phyloP scores from a whole-genome alignment of 1,140 invertebrate genomes.

The Papilio xuthus region DNA sequence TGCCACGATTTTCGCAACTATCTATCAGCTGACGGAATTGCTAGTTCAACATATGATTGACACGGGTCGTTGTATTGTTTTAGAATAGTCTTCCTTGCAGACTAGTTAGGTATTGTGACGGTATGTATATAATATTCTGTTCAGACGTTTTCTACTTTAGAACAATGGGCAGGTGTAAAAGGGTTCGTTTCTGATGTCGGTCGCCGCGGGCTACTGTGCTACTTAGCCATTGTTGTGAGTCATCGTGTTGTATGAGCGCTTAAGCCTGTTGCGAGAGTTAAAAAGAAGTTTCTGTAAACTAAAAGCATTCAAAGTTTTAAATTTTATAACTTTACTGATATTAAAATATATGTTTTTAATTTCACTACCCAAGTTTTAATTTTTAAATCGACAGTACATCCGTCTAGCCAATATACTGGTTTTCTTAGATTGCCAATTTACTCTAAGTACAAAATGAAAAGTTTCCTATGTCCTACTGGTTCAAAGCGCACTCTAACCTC shows the following conservation, averaged over 20 bases:
- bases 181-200: conserved; percentile 8
- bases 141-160: conserved; percentile 11
- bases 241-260: conserved; percentile 13
- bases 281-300: conserved; percentile 19
- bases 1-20: too few species aligned
- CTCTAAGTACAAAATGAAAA: too few species aligned
- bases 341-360: too few species aligned
- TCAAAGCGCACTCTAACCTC: too few species aligned
- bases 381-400: too few species aligned
- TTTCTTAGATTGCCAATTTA: too few species aligned
- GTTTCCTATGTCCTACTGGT: too few species aligned
- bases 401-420: too few species aligned
- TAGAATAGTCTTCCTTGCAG: neutral
- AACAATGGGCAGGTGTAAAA: conserved; percentile 26
- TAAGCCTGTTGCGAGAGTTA: conserved; percentile 1
- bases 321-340: too few species aligned
- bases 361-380: too few species aligned
- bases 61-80: neutral
- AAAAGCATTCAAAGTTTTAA: conserved; percentile 1
- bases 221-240: conserved; percentile 6
- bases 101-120: conserved; percentile 1
- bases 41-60: neutral
- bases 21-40: neutral
- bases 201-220: conserved; percentile 10
- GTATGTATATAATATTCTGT: conserved; percentile 9